Conservation (phyloP, 2,113 vertebrate genomes). For the Hystrix brachyura region DNA sequence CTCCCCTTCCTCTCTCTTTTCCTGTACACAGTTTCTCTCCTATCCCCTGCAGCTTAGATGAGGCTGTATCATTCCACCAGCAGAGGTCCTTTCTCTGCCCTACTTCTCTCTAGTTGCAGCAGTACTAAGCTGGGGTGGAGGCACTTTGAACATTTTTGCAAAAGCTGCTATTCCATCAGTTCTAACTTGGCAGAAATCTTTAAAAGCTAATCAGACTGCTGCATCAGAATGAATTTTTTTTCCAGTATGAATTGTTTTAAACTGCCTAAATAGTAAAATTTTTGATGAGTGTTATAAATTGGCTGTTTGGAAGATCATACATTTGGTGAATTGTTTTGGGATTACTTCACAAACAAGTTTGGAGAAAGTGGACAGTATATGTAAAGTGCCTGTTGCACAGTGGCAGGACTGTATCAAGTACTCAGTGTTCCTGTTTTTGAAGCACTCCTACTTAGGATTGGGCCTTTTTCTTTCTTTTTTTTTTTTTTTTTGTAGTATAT, state of each 20-base stretch:
- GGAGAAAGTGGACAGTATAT: constrained; percentile 21
- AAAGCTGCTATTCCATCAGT: neutral
- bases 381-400: neutral
- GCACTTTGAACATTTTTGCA: constrained; percentile 33
- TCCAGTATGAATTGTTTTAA: neutral
- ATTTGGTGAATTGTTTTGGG: constrained; percentile 42
- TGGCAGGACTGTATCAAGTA: neutral
- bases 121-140: neutral
- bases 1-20: neutral
- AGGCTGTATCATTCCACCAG: constrained; percentile 5
- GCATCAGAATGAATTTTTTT: constrained; percentile 18
- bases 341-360: neutral
- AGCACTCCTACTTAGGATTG: neutral
- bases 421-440: constrained; percentile 3
- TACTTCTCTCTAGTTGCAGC: neutral
- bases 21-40: neutral
- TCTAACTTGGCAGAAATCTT: constrained; percentile 54
- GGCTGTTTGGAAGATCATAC: constrained; percentile 15
- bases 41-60: neutral
- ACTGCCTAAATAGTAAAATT: constrained; percentile 18
- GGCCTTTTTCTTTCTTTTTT: neutral
- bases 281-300: constrained; percentile 48
- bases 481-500: too few relatives aligned
- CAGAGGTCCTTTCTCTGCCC: neutral
- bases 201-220: constrained; percentile 39